Conservation (phyloP, 2,113 vertebrate species). For the Nesoenas mayeri region DNA sequence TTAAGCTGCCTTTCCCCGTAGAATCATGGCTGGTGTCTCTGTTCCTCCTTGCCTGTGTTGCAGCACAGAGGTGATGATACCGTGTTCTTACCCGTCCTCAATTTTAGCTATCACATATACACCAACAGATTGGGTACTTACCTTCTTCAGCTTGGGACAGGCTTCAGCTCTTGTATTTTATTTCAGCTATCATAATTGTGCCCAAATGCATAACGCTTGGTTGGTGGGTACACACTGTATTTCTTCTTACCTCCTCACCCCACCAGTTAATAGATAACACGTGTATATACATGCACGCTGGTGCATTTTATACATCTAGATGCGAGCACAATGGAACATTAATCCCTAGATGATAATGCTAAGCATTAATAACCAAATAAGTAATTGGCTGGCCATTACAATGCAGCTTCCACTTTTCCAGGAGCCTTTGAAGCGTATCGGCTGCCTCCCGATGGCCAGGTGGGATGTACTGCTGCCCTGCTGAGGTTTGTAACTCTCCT, state of each 20-base stretch:
- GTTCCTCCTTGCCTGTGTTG: background rate
- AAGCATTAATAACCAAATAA: background rate
- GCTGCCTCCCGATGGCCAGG: background rate
- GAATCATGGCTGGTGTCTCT: background rate
- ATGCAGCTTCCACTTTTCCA: background rate
- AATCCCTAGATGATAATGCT: background rate
- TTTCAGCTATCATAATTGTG: background rate
- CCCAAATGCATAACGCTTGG: background rate
- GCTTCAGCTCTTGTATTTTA: background rate
- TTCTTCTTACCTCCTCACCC: background rate
- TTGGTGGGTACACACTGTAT: fast-evolving
- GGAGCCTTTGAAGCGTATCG: background rate
- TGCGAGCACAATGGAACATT: background rate
- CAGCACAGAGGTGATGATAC: background rate
- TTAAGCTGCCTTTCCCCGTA: background rate
- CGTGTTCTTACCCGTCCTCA: background rate
- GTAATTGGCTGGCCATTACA: background rate
- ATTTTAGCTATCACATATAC: background rate
- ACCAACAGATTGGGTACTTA: background rate
- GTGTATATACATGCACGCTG: fast-evolving
- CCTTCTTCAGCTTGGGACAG: background rate
- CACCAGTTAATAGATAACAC: no score
- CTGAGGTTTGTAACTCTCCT: background rate
- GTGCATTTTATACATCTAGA: background rate
- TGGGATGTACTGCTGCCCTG: background rate